phyloP scores from a whole-genome alignment of 2,888 invertebrate species.

The Lordiphosa andalusiaca region DNA sequence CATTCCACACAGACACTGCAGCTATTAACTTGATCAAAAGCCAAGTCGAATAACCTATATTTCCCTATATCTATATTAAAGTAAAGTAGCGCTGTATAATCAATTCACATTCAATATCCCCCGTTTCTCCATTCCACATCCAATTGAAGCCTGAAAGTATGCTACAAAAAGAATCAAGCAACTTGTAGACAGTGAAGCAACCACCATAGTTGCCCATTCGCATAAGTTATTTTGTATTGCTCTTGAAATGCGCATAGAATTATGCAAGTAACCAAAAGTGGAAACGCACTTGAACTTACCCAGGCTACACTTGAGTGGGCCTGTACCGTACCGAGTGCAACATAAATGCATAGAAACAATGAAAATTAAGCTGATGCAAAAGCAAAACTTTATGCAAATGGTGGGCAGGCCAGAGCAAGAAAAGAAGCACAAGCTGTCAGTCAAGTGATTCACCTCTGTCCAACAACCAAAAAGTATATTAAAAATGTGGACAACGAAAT shows the following conservation, averaged over 20 bases:
- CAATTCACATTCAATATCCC: too few species aligned
- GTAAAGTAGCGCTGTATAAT: too few species aligned
- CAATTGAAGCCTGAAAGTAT: too few species aligned
- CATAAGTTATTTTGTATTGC: constrained; percentile 12
- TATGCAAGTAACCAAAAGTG: constrained; percentile 35
- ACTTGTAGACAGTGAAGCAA: too few species aligned
- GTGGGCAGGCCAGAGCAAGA: constrained; percentile 12
- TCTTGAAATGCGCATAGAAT: constrained; percentile 40
- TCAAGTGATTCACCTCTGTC: constrained; percentile 13
- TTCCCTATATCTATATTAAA: too few species aligned
- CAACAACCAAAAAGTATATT: constrained; percentile 41
- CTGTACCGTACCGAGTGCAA: constrained; percentile 47
- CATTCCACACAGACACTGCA: too few species aligned
- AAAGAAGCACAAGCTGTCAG: constrained; percentile 33
- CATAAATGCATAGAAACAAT: constrained; percentile 72
- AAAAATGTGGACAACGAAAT: constrained; percentile 67
- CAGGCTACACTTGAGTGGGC: constrained; percentile 40
- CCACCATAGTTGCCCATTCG: not conserved
- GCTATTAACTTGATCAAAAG: too few species aligned
- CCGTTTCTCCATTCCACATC: too few species aligned
- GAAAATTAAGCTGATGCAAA: constrained; percentile 66
- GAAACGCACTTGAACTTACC: constrained; percentile 41
- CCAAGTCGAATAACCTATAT: too few species aligned
- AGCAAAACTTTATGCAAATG: constrained; percentile 60
- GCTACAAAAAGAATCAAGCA: too few species aligned